Base-by-base conservation (phyloP, 2,888 invertebrate genomes). In the Ferdinandea cuprea region DNA sequence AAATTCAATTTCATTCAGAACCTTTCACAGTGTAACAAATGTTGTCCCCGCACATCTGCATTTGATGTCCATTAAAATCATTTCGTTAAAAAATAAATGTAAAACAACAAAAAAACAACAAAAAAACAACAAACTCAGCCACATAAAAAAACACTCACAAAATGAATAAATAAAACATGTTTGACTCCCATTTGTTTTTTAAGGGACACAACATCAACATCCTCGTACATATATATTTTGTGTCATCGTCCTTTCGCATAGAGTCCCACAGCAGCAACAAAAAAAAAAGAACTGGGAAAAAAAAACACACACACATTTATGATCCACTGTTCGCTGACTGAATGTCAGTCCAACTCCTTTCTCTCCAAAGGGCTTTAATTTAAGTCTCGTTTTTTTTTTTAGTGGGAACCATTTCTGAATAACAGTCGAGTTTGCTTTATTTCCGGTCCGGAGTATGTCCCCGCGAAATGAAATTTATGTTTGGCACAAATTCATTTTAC, bases 391-490 rank as follows among this genome's bases (percentile, higher is more conserved):
- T 32, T 65, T 63, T 56, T 66, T 32, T 65, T 63, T 56, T 52
- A 32, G 63, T 15, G 68, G 42, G 48, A n/a, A n/a, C 66, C 61
- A 65, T 56, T 46, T 13, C 21, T 37, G 63, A 63, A 13, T 69
- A 56, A 21, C 52, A 42, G 21, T 7, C 42, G 54, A 15, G 37
- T 61, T 56, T 37, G 52, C 48, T 71, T 71, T 65, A 58, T 74
- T 44, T 66, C 17, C 54, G 13, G 8, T 52, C n/a, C n/a, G n/a
- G n/a, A n/a, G n/a, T n/a, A n/a, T n/a, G n/a, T n/a, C n/a, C n/a
- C 48, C 61, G 68, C 74, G 76, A 59, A 71, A 48, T 65, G 44
- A 66, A 77, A 81, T 81, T 66, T 77, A 81, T 81, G 71, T 71
- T 48, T 42, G 46, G 71, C 65, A 66, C 59, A 77, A 81, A 77